These are phyloP conservation scores for Drosophila formosana DNA, from an alignment of 2,888 invertebrate genomes.

Conservation along the genomic window DNA sequence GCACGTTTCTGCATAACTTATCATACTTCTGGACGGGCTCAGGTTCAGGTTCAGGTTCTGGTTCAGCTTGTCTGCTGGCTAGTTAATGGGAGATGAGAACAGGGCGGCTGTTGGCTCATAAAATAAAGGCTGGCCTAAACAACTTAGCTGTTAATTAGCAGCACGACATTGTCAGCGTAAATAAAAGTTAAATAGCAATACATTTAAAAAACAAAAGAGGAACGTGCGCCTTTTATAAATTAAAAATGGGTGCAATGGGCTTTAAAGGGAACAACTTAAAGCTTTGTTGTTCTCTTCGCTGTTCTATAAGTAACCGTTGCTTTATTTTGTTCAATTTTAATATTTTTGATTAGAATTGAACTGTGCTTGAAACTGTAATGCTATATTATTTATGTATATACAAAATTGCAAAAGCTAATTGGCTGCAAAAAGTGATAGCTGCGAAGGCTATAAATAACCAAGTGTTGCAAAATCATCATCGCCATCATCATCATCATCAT, in stretches of 20 bases:
- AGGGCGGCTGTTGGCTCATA: constrained; percentile 18
- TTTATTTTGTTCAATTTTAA: background rate
- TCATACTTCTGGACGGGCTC: constrained; percentile 35
- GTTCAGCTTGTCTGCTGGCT: constrained; percentile 7
- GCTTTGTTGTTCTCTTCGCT: too few relatives aligned
- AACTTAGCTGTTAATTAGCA: constrained; percentile 56
- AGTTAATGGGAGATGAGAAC: constrained; percentile 5
- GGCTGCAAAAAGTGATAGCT: constrained; percentile 4
- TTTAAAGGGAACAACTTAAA: background rate
- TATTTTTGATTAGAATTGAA: background rate
- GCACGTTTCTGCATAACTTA: constrained; percentile 68
- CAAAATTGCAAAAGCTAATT: constrained; percentile 9
- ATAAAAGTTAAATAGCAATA: constrained; percentile 27
- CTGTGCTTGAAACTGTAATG: background rate
- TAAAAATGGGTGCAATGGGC: background rate
- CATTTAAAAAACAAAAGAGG: constrained; percentile 7
- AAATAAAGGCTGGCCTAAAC: constrained; percentile 39
- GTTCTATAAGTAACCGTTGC: too few relatives aligned
- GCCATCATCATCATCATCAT: constrained; percentile 5
- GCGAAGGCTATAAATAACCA: constrained; percentile 8
- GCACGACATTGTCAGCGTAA: constrained; percentile 49
- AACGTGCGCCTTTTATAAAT: constrained; percentile 16
- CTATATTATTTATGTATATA: background rate
- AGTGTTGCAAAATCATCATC: constrained; percentile 21
- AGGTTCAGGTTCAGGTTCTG: constrained; percentile 5